These are phyloP conservation scores for Diarsia brunnea DNA, from an alignment of 2,888 invertebrate species.

Conservation along the genomic window DNA sequence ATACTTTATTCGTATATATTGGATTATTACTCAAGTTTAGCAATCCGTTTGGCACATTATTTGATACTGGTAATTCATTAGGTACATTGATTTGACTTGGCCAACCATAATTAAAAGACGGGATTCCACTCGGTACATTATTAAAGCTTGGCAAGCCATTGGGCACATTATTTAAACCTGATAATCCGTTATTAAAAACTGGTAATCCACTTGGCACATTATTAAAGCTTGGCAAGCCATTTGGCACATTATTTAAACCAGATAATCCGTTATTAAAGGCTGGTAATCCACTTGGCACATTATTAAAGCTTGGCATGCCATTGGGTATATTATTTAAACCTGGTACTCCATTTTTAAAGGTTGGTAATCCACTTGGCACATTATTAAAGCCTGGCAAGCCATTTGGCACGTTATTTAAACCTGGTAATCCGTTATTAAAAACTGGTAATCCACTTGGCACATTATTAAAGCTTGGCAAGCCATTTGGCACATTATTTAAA, in stretches of 20 bases:
- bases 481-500: not conserved
- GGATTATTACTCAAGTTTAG: slow-evolving; percentile 21
- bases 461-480: not conserved
- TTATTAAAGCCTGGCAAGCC: not conserved
- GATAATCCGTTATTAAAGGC: slow-evolving; percentile 5
- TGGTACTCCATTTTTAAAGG: not conserved
- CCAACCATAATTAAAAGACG: not conserved
- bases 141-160: not conserved
- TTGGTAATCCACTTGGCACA: not conserved
- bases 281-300: not conserved
- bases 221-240: not conserved
- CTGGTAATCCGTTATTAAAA: too few species aligned
- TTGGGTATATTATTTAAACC: not conserved
- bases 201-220: not conserved
- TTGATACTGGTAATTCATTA: not conserved
- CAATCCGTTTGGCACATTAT: slow-evolving; percentile 16
- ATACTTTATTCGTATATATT: slow-evolving; percentile 16
- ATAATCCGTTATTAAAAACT: not conserved
- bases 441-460: not conserved
- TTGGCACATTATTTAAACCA: not conserved
- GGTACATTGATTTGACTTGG: not conserved
- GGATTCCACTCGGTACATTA: not conserved
- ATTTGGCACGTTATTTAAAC: not conserved
- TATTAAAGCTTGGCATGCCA: not conserved
- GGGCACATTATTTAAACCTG: not conserved